Evolutionary conservation across 2,797 vertebrate genomes (phyloP), one percentile per base, ranked within the genome.

Genomic region (Syndactyla subalaris): DNA sequence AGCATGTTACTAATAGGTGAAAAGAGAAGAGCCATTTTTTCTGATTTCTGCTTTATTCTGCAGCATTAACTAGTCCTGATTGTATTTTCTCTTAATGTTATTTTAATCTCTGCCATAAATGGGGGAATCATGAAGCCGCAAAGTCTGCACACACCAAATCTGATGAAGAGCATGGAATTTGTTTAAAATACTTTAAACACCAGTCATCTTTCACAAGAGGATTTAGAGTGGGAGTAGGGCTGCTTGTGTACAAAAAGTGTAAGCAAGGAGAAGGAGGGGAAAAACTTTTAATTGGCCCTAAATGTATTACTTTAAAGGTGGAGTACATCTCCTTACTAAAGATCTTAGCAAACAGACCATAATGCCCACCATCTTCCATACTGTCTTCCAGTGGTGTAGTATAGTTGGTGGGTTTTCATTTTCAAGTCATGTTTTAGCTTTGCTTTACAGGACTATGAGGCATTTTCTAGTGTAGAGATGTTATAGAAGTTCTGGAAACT

Each of bases 131-230:
- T 16, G n/a, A 67, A 92, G 73, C 48, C 1, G 0, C 52, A 55
- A 92, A 75, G 75, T 86, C 85, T 95, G 39, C 19, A 26, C 26
- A 38, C 55, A 81, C 21, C 59, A 76, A 65, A 66, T 93, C 62
- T 92, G 76, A 94, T 88, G 62, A 81, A 70, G 62, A 78, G 30
- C 46, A 16, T 48, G 89, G 95, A 87, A 91, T 94, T 94, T 95
- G 92, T 94, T 92, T 96, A 85, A 92, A 92, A 78, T 94, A 66
- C 48, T 80, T 93, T 12, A 66, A 78, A 68, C 46, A 58, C 17
- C 66, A 88, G 72, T 88, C 57, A 61, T 92, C 32, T 46, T 54
- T 92, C 72, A n/a, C 32, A 74, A 74, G 38, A 70, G 29, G 43
- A 45, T 73, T 82, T 85, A 59, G 26, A 59, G 29, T 36, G 29